phyloP scores from a whole-genome alignment of 2,888 invertebrate genomes.

The Blastobasis lacticolella region DNA sequence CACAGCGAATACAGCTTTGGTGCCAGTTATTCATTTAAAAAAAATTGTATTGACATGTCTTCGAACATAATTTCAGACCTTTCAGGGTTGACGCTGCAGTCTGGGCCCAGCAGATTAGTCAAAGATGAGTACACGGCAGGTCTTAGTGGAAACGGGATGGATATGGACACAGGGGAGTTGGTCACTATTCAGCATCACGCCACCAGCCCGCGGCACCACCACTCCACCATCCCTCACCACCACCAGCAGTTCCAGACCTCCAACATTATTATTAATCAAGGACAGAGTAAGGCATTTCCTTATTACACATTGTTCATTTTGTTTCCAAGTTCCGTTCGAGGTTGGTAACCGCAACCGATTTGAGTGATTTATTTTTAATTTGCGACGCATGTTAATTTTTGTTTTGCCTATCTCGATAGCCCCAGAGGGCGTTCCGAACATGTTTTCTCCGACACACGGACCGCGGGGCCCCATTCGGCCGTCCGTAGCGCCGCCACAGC shows the following conservation, averaged over 20 bases:
- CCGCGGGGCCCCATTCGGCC: slow-evolving; percentile 49
- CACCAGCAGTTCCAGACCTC: slow-evolving; percentile 62
- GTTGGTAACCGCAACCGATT: not conserved
- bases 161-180: slow-evolving; percentile 69
- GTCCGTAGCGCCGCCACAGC: slow-evolving; percentile 42
- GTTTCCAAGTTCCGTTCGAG: slow-evolving; percentile 4
- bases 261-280: slow-evolving; percentile 66
- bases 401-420: slow-evolving; percentile 55
- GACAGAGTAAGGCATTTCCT: slow-evolving; percentile 50
- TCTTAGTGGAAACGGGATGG: slow-evolving; percentile 75
- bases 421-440: slow-evolving; percentile 65
- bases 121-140: slow-evolving; percentile 95
- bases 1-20: too few relatives aligned
- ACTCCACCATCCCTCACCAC: slow-evolving; percentile 56
- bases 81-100: slow-evolving; percentile 91
- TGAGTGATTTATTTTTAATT: slow-evolving; percentile 24
- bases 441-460: slow-evolving; percentile 61
- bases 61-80: slow-evolving; percentile 77
- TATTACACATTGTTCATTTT: slow-evolving; percentile 1
- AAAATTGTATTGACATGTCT: too few relatives aligned
- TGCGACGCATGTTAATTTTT: slow-evolving; percentile 43
- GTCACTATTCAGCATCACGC: slow-evolving; percentile 69
- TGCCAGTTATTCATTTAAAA: too few relatives aligned
- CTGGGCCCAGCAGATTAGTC: slow-evolving; percentile 86
- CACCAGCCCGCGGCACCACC: slow-evolving; percentile 64